A percentile compares a stretch with the other conserved stretches of the same genome.
Conservation (phyloP, 2,888 invertebrate genomes). For the Cryptus armator region DNA sequence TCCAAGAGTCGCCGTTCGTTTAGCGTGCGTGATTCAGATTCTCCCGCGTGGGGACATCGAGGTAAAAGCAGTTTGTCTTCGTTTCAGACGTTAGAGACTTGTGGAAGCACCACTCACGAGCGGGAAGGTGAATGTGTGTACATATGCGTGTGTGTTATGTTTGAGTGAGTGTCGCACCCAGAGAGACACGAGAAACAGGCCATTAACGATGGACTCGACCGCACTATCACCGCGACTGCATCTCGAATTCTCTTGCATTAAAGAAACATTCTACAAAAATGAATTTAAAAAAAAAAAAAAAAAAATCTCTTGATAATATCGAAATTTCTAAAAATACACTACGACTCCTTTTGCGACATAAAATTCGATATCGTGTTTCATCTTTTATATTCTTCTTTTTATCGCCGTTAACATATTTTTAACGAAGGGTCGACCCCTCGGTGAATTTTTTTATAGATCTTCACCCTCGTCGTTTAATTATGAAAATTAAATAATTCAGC, state of each 20-base stretch:
- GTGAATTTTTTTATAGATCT: background rate
- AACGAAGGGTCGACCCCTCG: background rate
- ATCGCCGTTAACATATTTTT: background rate
- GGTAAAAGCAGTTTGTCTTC: conserved; percentile 32
- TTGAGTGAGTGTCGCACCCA: conserved; percentile 41
- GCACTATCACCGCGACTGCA: conserved; percentile 15
- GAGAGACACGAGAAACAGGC: conserved; percentile 30
- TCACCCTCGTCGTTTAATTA: background rate
- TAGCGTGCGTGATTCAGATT: conserved; percentile 29
- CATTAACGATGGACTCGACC: conserved; percentile 59
- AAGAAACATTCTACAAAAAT: background rate
- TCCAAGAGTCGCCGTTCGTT: conserved; percentile 16
- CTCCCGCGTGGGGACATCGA: conserved; percentile 37
- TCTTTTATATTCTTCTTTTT: background rate
- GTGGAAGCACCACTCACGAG: conserved; percentile 23
- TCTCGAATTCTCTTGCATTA: conserved; percentile 19
- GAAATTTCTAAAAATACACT: too few relatives aligned
- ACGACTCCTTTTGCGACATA: background rate
- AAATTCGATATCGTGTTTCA: background rate
- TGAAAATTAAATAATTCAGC: background rate
- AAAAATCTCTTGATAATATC: background rate
- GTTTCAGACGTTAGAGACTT: conserved; percentile 17
- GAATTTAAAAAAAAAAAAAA: background rate
- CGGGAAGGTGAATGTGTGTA: conserved; percentile 5
- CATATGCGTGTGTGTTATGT: conserved; percentile 3